Base-by-base conservation (phyloP, 2,113 vertebrate species). In the Hyaena hyaena region DNA sequence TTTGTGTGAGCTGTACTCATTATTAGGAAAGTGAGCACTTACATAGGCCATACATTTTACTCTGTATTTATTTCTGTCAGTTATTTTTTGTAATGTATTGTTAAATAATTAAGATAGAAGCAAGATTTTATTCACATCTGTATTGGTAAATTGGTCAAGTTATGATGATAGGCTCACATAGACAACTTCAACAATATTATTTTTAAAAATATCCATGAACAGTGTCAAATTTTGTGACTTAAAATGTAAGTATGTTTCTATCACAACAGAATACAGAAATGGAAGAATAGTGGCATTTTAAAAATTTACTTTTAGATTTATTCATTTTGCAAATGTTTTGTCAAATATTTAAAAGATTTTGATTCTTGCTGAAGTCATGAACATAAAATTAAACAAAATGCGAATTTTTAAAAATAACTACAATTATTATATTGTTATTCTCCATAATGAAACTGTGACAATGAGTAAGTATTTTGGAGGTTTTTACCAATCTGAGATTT, bases 401-500 rank as follows among this genome's bases (percentile, higher is more conserved):
- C 0, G 55, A 74, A 2, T 45, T 95, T 84, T 92, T 92, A 86
- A 65, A 97, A 86, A 45, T 19, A 90, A n/a, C 17, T 43, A 88
- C 84, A 84, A n/a, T 65, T 50, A 87, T 80, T 84, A 63, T 24
- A 66, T 3, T 43, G 0, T 88, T 35, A 94, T 43, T 69, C 1
- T 92, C n/a, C 68, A 35, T 16, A 88, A 83, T 21, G 7, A 93
- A 88, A 12, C 17, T 88, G 19, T 88, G 45, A 81, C 39, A 93
- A 19, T 82, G 21, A 92, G 79, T 55, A 80, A n/a, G 28, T 1
- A 76, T n/a, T 90, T 97, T 84, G 21, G 15, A 45, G 1, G 14
- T 24, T 88, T 79, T 77, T 83, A 82, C 33, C 33, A 79, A 48
- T 93, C 8, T 65, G 69, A 95, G 35, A 80, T 92, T 95, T 96